Base-by-base conservation (phyloP, 2,113 vertebrate species). In the Nyctereutes procyonoides region DNA sequence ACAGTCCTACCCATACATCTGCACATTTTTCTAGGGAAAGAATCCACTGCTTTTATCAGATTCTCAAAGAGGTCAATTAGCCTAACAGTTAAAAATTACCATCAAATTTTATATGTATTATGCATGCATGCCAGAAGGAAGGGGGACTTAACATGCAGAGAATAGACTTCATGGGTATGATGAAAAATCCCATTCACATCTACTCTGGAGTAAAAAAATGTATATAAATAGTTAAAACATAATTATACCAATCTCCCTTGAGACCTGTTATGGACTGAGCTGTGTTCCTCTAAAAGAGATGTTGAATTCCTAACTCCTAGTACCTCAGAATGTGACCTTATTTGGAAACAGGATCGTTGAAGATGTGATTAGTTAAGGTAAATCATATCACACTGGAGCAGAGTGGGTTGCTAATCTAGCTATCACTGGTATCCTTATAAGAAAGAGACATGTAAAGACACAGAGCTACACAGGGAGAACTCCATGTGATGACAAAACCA, bases 31-130 rank as follows among this genome's bases (percentile, higher is more conserved):
- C 67, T 67, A 89, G 58, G 56, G 60, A 26, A 83, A 83, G 53
- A 92, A 74, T 55, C 10, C 74, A 96, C n/a, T 88, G 43, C 48
- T 92, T 86, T 73, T 88, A 88, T 63, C 58, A 74, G 67, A 88
- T 93, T 83, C 84, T 82, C 82, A 95, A 88, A 82, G 38, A n/a
- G 5, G 15, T 35, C 77, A 77, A 53, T 60, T 19, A 93, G 13
- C 38, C 35, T 48, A 53, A 93, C 58, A 58, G 26, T 65, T 81
- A 82, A 96, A 88, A 88, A 88, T 24, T 24, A 83, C 28, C 30
- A 38, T 24, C 20, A 82, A 74, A 56, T 76, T 67, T 51, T 58
- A 35, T 76, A 32, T 88, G 22, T 51, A 76, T 17, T 74, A n/a
- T 48, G 8, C 58, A 5, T 58, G 17, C 19, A 60, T 17, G 22